phyloP scores from a whole-genome alignment of 2,797 vertebrate species.

The Heliangelus exortis region DNA sequence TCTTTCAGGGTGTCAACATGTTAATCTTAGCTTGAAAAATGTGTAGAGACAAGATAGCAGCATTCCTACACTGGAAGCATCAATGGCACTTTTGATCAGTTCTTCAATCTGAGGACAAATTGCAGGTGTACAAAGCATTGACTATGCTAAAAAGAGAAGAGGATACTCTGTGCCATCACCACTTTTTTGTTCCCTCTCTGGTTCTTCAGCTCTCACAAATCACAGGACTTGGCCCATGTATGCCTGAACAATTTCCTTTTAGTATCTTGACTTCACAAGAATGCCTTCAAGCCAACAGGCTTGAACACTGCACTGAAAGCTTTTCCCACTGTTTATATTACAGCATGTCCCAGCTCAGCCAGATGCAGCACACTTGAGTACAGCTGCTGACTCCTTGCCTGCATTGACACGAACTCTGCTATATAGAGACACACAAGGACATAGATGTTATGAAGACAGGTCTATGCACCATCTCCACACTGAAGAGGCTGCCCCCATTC shows the following conservation, averaged over 20 bases:
- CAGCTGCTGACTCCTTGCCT: neutral
- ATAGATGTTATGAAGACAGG: rapidly evolving
- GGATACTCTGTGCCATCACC: neutral
- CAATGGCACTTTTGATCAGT: neutral
- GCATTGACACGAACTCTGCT: neutral
- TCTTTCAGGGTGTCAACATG: neutral
- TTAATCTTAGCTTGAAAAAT: neutral
- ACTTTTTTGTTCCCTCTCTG: neutral
- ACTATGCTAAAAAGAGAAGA: neutral
- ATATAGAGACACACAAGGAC: neutral
- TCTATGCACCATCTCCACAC: neutral
- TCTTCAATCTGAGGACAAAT: slow-evolving; percentile 38
- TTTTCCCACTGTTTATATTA: neutral
- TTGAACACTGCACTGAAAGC: neutral
- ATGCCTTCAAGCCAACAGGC: neutral
- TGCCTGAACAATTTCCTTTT: neutral
- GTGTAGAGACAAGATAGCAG: neutral
- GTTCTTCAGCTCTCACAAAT: neutral
- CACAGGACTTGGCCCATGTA: neutral
- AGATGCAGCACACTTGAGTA: neutral
- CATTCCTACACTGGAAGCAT: neutral
- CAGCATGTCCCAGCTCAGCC: neutral
- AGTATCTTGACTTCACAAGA: neutral
- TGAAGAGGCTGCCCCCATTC: neutral
- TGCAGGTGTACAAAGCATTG: slow-evolving; percentile 5